phyloP scores from a whole-genome alignment of 2,797 vertebrate genomes.

The Anas flavirostris region DNA sequence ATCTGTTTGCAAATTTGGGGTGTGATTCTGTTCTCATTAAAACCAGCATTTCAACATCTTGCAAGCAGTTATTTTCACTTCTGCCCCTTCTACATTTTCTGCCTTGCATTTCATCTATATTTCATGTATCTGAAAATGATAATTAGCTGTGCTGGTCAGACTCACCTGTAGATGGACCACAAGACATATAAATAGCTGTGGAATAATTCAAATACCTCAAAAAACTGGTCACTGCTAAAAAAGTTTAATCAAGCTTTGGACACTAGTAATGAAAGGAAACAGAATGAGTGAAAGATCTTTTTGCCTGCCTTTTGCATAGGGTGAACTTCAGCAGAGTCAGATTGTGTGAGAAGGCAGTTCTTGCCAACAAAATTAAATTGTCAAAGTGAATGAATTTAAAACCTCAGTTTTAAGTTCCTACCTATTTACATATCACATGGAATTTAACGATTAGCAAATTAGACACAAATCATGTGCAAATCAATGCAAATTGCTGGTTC shows the following conservation, averaged over 20 bases:
- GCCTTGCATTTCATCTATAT: not conserved
- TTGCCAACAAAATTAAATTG: conserved; percentile 59
- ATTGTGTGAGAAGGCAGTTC: not conserved
- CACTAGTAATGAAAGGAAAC: not conserved
- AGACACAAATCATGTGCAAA: conserved; percentile 73
- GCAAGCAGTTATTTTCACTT: not conserved
- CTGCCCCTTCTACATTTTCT: not conserved
- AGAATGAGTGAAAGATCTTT: not conserved
- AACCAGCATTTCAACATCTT: not conserved
- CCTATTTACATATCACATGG: conserved; percentile 57
- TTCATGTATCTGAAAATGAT: not conserved
- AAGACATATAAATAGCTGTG: not conserved
- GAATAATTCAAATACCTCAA: not conserved
- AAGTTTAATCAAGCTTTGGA: not conserved
- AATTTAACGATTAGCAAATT: conserved; percentile 72
- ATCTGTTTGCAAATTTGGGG: not conserved
- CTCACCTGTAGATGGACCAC: not conserved
- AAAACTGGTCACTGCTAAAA: not conserved
- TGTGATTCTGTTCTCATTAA: not conserved
- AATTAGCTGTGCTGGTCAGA: not conserved
- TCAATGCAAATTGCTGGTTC: conserved; percentile 67
- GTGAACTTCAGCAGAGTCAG: not conserved
- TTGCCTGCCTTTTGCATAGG: not conserved
- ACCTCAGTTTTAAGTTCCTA: conserved; percentile 27
- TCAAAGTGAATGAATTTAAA: conserved; percentile 54